Conservation (phyloP, 1,140 invertebrate genomes). For the Lerema accius region DNA sequence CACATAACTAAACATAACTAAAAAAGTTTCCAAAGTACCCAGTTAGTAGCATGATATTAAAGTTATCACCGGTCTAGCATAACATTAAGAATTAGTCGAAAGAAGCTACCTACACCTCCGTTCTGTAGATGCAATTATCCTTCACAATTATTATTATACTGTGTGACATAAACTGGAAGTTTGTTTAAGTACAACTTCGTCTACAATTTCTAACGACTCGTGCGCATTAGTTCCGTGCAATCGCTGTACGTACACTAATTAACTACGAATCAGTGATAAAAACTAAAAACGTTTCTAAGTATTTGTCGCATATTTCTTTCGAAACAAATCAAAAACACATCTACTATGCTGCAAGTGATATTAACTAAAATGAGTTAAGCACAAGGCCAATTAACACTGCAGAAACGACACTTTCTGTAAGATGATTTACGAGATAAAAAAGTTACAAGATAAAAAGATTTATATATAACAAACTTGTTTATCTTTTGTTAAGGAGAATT, state of each 20-base stretch:
- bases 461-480: no score
- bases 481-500: no score
- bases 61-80: slow-evolving; percentile 37
- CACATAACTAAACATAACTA: not conserved
- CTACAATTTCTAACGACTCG: not conserved
- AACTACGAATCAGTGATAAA: no score
- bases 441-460: no score
- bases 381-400: no score
- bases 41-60: slow-evolving; percentile 35
- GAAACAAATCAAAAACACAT: not conserved
- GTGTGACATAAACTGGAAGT: not conserved
- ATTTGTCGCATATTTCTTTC: not conserved
- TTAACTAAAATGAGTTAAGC: not conserved
- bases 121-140: not conserved
- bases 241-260: not conserved
- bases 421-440: no score
- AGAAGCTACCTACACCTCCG: slow-evolving; percentile 9
- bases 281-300: not conserved
- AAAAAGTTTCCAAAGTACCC: slow-evolving; percentile 23
- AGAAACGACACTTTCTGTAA: no score
- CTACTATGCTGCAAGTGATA: not conserved
- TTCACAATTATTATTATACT: not conserved
- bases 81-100: slow-evolving; percentile 39
- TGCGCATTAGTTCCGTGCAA: slow-evolving; percentile 5
- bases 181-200: not conserved